Evolutionary conservation across 2,888 invertebrate genomes (phyloP).

Genomic region (Drosophila bunnanda): DNA sequence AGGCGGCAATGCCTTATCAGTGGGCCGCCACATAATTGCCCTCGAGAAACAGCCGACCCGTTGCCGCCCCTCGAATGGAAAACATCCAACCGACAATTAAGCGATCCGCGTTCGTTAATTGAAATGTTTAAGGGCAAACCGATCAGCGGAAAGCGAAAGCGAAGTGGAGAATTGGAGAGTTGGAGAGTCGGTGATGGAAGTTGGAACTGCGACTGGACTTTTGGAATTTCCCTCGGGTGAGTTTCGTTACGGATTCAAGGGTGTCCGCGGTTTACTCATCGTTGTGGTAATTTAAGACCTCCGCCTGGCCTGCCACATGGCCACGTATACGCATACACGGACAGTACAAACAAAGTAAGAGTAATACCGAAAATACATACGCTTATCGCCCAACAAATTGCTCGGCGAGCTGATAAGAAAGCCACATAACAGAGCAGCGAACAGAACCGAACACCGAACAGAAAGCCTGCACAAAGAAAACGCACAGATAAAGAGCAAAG

Average conservation of each 20-base stretch:
- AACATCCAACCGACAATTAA: conserved; percentile 56
- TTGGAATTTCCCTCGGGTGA: conserved; percentile 52
- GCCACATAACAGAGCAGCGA: conserved; percentile 42
- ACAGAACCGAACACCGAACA: conserved; percentile 12
- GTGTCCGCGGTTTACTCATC: conserved; percentile 48
- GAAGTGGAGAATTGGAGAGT: conserved; percentile 25
- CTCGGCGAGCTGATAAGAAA: conserved; percentile 61
- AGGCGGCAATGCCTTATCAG: conserved; percentile 60
- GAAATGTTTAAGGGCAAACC: conserved; percentile 69
- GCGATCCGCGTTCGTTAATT: conserved; percentile 65
- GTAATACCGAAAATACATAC: conserved; percentile 71
- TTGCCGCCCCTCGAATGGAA: conserved; percentile 53
- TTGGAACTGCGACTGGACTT: conserved; percentile 46
- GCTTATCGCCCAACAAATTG: conserved; percentile 64
- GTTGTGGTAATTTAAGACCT: conserved; percentile 18
- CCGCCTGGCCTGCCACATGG: conserved; percentile 71
- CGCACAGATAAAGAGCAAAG: conserved; percentile 11
- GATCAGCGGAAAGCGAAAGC: conserved; percentile 47
- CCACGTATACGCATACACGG: conserved; percentile 47
- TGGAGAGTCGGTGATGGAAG: conserved; percentile 9
- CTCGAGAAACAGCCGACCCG: conserved; percentile 64
- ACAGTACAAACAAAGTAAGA: conserved; percentile 42
- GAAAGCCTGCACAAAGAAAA: conserved; percentile 19
- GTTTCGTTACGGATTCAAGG: conserved; percentile 30
- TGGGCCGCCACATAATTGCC: conserved; percentile 72